Evolutionary conservation across 2,797 vertebrate genomes (phyloP), one percentile per base, ranked within the genome.

Genomic region (Rhinella marina): DNA sequence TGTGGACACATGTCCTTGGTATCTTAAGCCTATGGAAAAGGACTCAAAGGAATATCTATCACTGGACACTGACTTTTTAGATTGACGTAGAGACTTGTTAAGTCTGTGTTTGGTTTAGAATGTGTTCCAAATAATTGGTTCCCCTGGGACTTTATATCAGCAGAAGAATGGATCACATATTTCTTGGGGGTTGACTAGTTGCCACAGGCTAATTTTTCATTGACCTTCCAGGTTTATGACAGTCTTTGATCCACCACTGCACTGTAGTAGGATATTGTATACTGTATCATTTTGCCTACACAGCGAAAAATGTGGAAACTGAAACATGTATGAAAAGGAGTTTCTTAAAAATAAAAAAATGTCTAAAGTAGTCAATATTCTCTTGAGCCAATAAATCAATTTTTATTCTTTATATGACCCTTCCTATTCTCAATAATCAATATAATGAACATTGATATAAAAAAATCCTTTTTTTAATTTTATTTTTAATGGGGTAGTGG

Each of bases 61-160:
- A 77, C 88, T 86, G 17, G 88, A 73, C 54, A 86, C 73, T 89
- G 88, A 83, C 88, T 89, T 89, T 41, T 70, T 23, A 86, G 56
- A 79, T 75, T 83, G 27, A 70, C 68, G 19, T 83, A 62, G 25
- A 52, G 59, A 80, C 70, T 82, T 82, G 61, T 89, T 86, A 78
- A 82, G 80, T 32, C 70, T 73, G 62, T 62, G 62, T 77, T 86
- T 59, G 75, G 81, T 86, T 86, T 66, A 89, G 86, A 89, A 62
- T 41, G 80, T 80, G 56, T 83, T 80, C 52, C 83, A 89, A 84
- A 86, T 87, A 89, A 89, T 89, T 89, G 88, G 79, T 78, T 89
- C 88, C 73, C 88, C 29, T 66, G 59, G 80, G 85, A 83, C 50
- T 86, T 73, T 56, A 62, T 75, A 89, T 82, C 62, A 89, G 59